These are phyloP conservation scores for Halcyon malimbica DNA, from an alignment of 2,113 vertebrate genomes.

Conservation along the genomic window DNA sequence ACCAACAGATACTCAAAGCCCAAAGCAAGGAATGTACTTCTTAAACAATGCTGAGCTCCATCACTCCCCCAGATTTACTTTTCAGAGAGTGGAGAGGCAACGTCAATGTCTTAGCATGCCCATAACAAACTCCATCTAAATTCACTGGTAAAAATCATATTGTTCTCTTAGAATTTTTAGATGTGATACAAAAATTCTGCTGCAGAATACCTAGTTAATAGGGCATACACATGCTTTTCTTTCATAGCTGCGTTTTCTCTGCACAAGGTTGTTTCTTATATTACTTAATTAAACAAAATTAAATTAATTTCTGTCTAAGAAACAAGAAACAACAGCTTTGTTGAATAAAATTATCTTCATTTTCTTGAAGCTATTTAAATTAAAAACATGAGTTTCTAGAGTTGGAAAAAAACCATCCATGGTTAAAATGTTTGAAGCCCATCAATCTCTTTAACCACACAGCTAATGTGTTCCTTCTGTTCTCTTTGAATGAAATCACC, in stretches of 20 bases:
- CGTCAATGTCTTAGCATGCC: neutral
- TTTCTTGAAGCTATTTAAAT: conserved; percentile 79
- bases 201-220: neutral
- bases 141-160: neutral
- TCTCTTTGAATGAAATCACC: conserved; percentile 86
- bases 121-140: neutral
- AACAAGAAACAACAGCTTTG: conserved; percentile 64
- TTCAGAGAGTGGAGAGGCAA: neutral
- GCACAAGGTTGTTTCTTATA: conserved; percentile 58
- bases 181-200: neutral
- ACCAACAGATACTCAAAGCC: neutral
- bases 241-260: conserved; percentile 15
- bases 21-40: neutral
- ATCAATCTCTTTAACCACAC: conserved; percentile 86
- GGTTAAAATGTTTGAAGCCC: conserved; percentile 84
- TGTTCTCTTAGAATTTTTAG: neutral
- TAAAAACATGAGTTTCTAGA: conserved; percentile 81
- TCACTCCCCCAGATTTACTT: neutral
- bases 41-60: neutral
- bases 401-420: conserved; percentile 77
- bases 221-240: conserved; percentile 22
- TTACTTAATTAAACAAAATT: conserved; percentile 68
- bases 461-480: conserved; percentile 86
- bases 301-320: conserved; percentile 70
- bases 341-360: conserved; percentile 74